Base-by-base conservation (phyloP, 2,113 vertebrate genomes). In the Galemys pyrenaicus region DNA sequence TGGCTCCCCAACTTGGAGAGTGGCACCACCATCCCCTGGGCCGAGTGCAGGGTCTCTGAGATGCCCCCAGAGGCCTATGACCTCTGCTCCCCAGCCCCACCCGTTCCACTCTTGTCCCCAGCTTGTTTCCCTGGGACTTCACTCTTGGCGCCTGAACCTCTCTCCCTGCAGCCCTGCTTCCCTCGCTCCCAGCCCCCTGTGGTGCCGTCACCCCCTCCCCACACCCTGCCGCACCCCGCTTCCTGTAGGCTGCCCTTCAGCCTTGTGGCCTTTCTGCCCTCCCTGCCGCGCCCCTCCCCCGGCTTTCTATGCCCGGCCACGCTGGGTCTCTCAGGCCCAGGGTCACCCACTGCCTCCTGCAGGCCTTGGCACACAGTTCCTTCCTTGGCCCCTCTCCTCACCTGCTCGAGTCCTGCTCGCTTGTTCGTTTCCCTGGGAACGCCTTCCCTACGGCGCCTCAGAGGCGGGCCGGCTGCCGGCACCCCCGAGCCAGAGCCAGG, bases 1-100 rank as follows among this genome's bases (percentile, higher is more conserved):
- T 1, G 8, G 30, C 56, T 39, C 13, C 9, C 30, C n/a, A 17
- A 5, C 32, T 11, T 3, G 15, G 30, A 65, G 51, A 56, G 62
- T 0, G 1, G 30, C 39, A 19, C n/a, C n/a, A 1, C 28, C 3
- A 1, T 46, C 22, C 0, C 11, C 5, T 44, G 54, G 81, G 74
- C 10, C 37, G 0, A 5, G 24, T 1, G 9, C 19, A 20, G 28
- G 3, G 2, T 30, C 19, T 39, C 26, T 39, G 67, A 41, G 35
- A 46, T 24, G 9, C 6, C 28, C 46, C 26, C 10, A 5, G 19
- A 9, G 30, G 22, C 20, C 71, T 58, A 1, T 28, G 22, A 67
- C 24, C 15, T 75, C 46, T 41, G 20, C 51, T 49, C 24, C 30
- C 32, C 7, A 11, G 12, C 46, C 35, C 60, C n/a, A 1, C 73